These are phyloP conservation scores for Xiphophorus birchmanni DNA, from an alignment of 2,797 vertebrate species.

Conservation along the genomic window DNA sequence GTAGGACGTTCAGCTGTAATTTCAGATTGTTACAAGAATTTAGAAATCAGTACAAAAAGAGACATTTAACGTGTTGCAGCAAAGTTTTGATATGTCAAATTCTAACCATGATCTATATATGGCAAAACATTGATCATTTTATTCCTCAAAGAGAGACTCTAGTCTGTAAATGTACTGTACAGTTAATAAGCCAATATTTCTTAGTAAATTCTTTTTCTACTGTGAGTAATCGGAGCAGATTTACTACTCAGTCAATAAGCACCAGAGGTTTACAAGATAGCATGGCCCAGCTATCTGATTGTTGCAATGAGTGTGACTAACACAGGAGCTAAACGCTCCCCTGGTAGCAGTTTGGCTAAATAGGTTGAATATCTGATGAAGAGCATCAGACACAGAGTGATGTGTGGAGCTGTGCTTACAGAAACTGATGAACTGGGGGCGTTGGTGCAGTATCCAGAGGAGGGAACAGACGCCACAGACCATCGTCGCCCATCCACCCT, in stretches of 20 bases:
- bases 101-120: neutral
- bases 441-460: constrained; percentile 95
- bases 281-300: constrained; percentile 26
- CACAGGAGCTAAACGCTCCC: constrained; percentile 37
- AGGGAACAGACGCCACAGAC: constrained; percentile 92
- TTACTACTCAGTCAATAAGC: constrained; percentile 40
- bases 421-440: constrained; percentile 93
- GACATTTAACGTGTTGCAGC: neutral
- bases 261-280: constrained; percentile 36
- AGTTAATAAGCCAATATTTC: constrained; percentile 27
- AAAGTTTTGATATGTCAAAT: neutral
- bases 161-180: neutral
- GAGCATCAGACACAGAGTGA: neutral
- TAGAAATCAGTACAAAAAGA: neutral
- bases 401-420: constrained; percentile 72
- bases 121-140: neutral
- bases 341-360: constrained; percentile 21
- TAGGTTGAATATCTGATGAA: constrained; percentile 32
- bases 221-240: constrained; percentile 25
- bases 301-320: constrained; percentile 23
- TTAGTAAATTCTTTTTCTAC: constrained; percentile 21
- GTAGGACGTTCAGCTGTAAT: neutral
- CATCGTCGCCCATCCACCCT: constrained; percentile 90
- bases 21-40: neutral
- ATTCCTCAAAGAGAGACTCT: neutral